Base-by-base conservation (phyloP, 2,888 invertebrate genomes). In the Amphipoea oculea region DNA sequence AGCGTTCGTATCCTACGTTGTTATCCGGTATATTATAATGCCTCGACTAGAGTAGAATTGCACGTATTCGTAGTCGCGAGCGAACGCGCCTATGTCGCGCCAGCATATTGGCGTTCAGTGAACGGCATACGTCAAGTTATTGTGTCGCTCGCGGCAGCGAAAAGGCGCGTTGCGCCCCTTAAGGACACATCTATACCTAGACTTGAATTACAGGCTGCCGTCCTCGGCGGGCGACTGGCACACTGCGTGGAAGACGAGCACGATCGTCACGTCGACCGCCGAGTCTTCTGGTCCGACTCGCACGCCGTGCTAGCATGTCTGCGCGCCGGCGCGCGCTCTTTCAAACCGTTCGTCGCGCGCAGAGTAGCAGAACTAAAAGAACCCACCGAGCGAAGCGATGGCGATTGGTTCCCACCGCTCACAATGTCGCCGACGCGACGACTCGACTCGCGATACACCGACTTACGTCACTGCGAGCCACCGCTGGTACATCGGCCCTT, bases 131-230 rank as follows among this genome's bases (percentile, higher is more conserved):
- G 42, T 42, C 42, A 42, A 42, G 42, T 42, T 42, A 42, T 0
- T 42, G 6, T 42, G 42, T 42, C 42, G 42, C 6, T 42, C 42
- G 42, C 42, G n/a, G n/a, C 29, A 29, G 67, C 67, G 45, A 67
- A 67, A 67, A 4, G 29, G 29, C 29, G 29, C 29, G 29, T 29
- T 29, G 29, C 29, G 29, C 29, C 29, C 40, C 40, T 40, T 40
- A 40, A 29, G n/a, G n/a, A 45, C 45, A 67, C 67, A 45, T 67
- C 67, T 67, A 45, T 45, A 65, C 65, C 65, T 40, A 65, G 67
- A 67, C n/a, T 67, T 67, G 45, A 45, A 67, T 45, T 67, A 67
- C 66, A 66, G 66, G 23, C 42, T 23, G 66, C 66, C 23, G 12
- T 23, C 1, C 66, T 6, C 20, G 12, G 66, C 40, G 66, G 66